Conservation (phyloP, 2,113 vertebrate species). For the Planiliza haematocheilus region DNA sequence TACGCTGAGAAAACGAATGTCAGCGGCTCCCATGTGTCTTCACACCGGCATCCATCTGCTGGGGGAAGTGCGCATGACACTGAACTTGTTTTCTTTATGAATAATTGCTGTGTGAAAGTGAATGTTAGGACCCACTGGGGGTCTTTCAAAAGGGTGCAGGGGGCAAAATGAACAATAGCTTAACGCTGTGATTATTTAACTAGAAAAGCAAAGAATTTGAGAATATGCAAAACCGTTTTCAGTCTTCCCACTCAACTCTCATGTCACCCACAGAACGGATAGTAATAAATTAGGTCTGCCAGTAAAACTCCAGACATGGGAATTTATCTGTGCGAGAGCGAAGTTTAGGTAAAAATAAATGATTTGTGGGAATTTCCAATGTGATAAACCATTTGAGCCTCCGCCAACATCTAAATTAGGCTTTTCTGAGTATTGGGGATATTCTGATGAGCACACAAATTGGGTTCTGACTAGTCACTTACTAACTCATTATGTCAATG, state of each 20-base stretch:
- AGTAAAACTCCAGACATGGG: constrained; percentile 43
- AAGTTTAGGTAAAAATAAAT: neutral
- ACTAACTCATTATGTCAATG: neutral
- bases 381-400: constrained; percentile 16
- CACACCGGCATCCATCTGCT: constrained; percentile 8
- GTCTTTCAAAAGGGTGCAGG: no score
- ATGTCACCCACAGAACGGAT: constrained; percentile 31
- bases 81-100: neutral
- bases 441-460: neutral
- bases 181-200: neutral
- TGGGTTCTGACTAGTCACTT: neutral
- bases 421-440: constrained; percentile 11
- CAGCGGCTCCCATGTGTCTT: neutral
- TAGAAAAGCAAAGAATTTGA: neutral
- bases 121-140: no score
- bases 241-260: constrained; percentile 38
- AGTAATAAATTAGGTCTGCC: constrained; percentile 13
- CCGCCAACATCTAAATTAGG: neutral
- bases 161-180: neutral
- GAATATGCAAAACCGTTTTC: constrained; percentile 19
- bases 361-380: constrained; percentile 31
- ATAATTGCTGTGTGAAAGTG: neutral
- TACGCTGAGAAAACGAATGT: neutral
- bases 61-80: neutral
- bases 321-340: constrained; percentile 6